Percentiles rank a stretch among this genome's conserved stretches.
Conservation (phyloP, 2,113 vertebrate genomes). For the Pygoscelis antarcticus region DNA sequence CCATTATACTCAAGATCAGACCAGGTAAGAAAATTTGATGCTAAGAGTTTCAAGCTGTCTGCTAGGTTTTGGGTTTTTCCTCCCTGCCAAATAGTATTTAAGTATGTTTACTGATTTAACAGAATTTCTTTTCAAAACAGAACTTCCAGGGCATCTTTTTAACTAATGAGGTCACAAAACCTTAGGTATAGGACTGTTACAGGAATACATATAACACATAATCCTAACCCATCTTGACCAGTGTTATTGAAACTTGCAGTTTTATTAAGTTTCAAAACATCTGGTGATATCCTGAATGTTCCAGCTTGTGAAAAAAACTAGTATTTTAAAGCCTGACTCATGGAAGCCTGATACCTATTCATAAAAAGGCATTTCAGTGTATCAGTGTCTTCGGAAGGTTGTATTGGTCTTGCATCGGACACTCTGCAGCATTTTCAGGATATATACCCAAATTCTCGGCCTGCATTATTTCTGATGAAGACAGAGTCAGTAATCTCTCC, state of each 20-base stretch:
- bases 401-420: not conserved
- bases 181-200: not conserved
- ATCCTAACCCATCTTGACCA: not conserved
- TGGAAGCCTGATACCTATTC: not conserved
- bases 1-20: not conserved
- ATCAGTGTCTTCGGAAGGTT: not conserved
- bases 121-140: not conserved
- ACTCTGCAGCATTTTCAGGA: not conserved
- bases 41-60: not conserved
- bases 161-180: not conserved
- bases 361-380: not conserved
- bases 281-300: not conserved
- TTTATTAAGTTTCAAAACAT: not conserved
- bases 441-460: not conserved
- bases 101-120: not conserved
- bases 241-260: not conserved
- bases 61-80: not conserved
- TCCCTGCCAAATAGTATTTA: not conserved
- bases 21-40: not conserved
- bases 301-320: not conserved
- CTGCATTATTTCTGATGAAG: conserved; percentile 12
- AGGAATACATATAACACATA: not conserved
- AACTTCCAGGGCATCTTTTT: not conserved
- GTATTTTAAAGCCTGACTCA: not conserved
- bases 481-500: conserved; percentile 28